Conservation (phyloP, 2,797 vertebrate genomes). For the Kryptopterus vitreolus region DNA sequence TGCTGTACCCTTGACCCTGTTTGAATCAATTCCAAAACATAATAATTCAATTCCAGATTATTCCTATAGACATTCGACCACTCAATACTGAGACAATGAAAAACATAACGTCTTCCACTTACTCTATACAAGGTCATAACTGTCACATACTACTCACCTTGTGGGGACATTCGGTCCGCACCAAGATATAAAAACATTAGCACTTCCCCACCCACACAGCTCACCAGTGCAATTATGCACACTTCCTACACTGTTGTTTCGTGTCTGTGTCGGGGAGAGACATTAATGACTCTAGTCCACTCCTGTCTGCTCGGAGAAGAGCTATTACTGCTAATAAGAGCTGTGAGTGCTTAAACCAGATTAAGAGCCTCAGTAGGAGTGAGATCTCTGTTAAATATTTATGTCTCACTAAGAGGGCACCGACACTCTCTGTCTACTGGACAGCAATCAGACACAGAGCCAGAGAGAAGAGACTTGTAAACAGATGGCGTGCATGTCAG, state of each 20-base stretch:
- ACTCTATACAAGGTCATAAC: neutral
- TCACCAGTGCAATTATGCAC: neutral
- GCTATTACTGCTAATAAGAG: slow-evolving; percentile 43
- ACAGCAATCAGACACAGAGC: slow-evolving; percentile 25
- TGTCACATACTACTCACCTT: neutral
- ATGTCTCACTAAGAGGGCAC: slow-evolving; percentile 34
- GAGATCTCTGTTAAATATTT: slow-evolving; percentile 44
- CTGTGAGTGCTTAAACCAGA: slow-evolving; percentile 40
- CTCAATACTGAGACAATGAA: neutral
- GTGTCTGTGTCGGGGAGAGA: slow-evolving; percentile 24
- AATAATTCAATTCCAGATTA: neutral
- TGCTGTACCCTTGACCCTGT: neutral
- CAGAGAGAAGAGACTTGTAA: slow-evolving; percentile 20
- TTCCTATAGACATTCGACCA: neutral
- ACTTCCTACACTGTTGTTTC: slow-evolving; percentile 14
- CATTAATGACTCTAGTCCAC: slow-evolving; percentile 32
- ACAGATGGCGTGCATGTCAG: slow-evolving; percentile 30
- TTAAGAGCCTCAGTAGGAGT: slow-evolving; percentile 30
- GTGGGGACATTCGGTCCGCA: neutral
- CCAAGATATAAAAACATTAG: neutral
- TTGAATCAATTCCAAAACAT: neutral
- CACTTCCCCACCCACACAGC: neutral
- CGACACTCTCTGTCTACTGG: slow-evolving; percentile 24
- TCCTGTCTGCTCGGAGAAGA: slow-evolving; percentile 35
- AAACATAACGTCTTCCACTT: neutral